Conservation (phyloP, 2,113 vertebrate genomes). For the Falco punctatus region DNA sequence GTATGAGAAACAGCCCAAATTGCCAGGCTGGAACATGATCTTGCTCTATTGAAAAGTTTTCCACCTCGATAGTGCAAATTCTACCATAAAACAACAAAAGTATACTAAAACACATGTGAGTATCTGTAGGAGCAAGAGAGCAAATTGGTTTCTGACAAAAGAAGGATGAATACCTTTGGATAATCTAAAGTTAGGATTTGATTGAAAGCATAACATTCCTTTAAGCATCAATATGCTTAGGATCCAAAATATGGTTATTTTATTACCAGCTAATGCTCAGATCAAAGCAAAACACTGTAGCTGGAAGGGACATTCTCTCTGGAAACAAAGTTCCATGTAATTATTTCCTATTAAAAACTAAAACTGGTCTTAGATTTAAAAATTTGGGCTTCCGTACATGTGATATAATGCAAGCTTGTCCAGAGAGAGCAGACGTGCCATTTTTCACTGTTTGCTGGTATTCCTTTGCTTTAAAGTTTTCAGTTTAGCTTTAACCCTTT, state of each 20-base stretch:
- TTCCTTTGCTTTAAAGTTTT: constrained; percentile 47
- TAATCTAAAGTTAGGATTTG: constrained; percentile 45
- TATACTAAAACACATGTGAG: not conserved
- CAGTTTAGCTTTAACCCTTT: constrained; percentile 42
- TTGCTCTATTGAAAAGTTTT: not conserved
- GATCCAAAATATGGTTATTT: constrained; percentile 47
- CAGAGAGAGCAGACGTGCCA: not conserved
- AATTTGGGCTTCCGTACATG: constrained; percentile 18
- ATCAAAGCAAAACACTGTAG: constrained; percentile 56
- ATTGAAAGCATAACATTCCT: constrained; percentile 65
- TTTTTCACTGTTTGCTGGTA: constrained; percentile 51
- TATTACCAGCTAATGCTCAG: constrained; percentile 52
- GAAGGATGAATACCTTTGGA: constrained; percentile 33
- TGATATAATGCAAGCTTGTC: constrained; percentile 24
- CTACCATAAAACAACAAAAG: constrained; percentile 9
- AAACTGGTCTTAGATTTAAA: constrained; percentile 37
- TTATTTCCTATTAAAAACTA: constrained; percentile 53
- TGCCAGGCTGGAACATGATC: not conserved
- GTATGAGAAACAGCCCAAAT: not conserved
- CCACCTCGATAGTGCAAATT: not conserved
- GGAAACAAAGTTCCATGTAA: constrained; percentile 49
- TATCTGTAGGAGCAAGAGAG: constrained; percentile 26
- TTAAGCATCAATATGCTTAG: constrained; percentile 25
- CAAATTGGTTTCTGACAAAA: constrained; percentile 59
- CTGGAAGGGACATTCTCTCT: constrained; percentile 45